These are phyloP conservation scores for Tragelaphus buxtoni DNA, from an alignment of 2,113 vertebrate species.

Conservation along the genomic window DNA sequence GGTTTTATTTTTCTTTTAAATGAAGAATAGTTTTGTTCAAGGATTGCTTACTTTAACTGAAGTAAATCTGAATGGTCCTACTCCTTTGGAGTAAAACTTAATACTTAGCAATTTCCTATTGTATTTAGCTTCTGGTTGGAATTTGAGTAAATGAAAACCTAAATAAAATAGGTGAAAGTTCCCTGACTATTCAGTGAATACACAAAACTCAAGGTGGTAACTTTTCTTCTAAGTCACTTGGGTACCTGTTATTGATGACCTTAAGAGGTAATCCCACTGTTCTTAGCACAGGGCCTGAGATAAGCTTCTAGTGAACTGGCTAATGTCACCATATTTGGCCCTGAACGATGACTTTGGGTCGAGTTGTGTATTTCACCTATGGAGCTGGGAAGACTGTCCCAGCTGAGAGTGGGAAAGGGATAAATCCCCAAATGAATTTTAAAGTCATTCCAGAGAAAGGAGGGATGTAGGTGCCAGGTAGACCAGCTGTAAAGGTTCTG, in stretches of 20 bases:
- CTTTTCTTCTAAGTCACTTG: slow-evolving; percentile 5
- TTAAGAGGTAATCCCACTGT: not conserved
- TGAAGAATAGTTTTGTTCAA: slow-evolving; percentile 85
- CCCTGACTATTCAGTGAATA: slow-evolving; percentile 64
- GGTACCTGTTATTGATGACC: not conserved
- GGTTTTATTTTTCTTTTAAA: slow-evolving; percentile 63
- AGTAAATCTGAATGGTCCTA: slow-evolving; percentile 88
- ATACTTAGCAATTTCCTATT: slow-evolving; percentile 86
- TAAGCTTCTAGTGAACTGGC: not conserved
- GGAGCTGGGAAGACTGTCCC: not conserved
- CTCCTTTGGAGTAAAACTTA: slow-evolving; percentile 86
- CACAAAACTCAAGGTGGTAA: slow-evolving; percentile 30
- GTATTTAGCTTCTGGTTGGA: slow-evolving; percentile 89
- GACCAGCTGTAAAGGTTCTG: not conserved
- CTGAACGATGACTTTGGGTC: not conserved
- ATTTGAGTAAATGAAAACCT: slow-evolving; percentile 83
- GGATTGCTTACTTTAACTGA: slow-evolving; percentile 86
- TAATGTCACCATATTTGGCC: not conserved
- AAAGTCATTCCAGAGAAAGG: not conserved
- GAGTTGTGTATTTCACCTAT: not conserved
- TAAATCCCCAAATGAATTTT: not conserved
- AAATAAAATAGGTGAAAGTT: slow-evolving; percentile 86
- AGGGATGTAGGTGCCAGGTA: not conserved
- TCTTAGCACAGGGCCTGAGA: not conserved
- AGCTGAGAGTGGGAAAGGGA: not conserved